Evolutionary conservation across 2,888 invertebrate species (phyloP).

Genomic region (Acronicta psi): DNA sequence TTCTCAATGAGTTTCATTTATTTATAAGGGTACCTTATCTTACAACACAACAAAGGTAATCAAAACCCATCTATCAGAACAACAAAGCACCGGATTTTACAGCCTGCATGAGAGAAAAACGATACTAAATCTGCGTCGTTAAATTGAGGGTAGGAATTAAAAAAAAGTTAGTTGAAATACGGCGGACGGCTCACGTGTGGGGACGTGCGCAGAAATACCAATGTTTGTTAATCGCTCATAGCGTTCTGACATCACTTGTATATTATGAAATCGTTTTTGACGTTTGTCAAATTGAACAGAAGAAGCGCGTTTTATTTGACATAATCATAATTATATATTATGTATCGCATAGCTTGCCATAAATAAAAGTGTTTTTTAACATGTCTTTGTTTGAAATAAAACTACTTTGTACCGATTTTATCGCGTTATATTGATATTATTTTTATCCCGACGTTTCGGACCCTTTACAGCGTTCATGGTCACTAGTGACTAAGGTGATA

Average conservation of each 20-base stretch:
- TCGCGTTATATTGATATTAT: too few species aligned
- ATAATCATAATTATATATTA: too few species aligned
- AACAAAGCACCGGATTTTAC: slow-evolving; percentile 5
- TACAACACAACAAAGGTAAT: background rate
- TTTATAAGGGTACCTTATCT: background rate
- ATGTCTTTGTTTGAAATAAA: too few species aligned
- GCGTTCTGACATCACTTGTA: background rate
- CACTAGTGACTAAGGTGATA: too few species aligned
- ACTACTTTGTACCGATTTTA: too few species aligned
- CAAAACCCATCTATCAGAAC: slow-evolving; percentile 5
- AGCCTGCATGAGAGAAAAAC: background rate
- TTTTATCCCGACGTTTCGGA: too few species aligned
- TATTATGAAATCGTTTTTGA: background rate
- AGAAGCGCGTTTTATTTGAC: too few species aligned
- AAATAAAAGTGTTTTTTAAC: too few species aligned
- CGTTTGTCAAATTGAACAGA: too few species aligned
- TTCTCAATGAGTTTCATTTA: background rate
- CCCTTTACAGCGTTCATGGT: too few species aligned
- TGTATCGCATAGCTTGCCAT: too few species aligned
- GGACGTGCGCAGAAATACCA: slow-evolving; percentile 28
- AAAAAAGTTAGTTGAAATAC: slow-evolving; percentile 25
- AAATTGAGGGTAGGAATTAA: slow-evolving; percentile 4
- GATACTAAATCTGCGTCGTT: background rate
- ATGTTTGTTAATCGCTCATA: slow-evolving; percentile 26
- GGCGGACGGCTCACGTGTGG: slow-evolving; percentile 6